These are phyloP conservation scores for Sterna hirundo DNA, from an alignment of 2,113 vertebrate genomes.

Conservation along the genomic window DNA sequence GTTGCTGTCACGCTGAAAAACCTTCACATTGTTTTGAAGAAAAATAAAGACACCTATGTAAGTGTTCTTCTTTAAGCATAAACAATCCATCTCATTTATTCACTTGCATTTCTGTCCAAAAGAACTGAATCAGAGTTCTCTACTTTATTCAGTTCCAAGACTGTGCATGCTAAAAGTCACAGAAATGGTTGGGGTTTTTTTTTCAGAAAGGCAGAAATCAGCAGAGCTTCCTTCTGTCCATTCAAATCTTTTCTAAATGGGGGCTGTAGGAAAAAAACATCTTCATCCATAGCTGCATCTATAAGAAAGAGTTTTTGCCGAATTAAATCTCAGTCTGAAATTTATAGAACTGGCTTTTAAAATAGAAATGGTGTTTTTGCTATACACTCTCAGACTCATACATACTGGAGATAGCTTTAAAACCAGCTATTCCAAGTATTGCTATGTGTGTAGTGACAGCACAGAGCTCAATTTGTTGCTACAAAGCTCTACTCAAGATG, in stretches of 20 bases:
- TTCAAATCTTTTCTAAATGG: not conserved
- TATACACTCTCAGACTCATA: not conserved
- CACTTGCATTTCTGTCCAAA: not conserved
- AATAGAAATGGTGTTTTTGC: not conserved
- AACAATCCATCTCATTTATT: not conserved
- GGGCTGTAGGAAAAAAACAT: not conserved
- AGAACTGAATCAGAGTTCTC: not conserved
- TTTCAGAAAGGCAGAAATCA: not conserved
- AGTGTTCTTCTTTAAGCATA: slow-evolving; percentile 42
- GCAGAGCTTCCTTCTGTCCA: not conserved
- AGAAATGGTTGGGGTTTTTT: not conserved
- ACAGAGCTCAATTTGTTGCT: not conserved
- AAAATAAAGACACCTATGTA: slow-evolving; percentile 74
- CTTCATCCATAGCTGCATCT: not conserved
- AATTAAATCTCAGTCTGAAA: not conserved
- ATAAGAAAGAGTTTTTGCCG: not conserved
- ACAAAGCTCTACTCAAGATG: not conserved
- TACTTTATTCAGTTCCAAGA: not conserved
- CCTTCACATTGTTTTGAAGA: slow-evolving; percentile 72
- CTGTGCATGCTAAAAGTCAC: not conserved
- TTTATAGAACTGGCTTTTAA: not conserved
- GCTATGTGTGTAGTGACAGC: not conserved
- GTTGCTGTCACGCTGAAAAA: slow-evolving; percentile 70
- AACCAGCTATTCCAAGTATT: not conserved
- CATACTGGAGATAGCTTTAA: not conserved